Evolutionary conservation across 2,797 vertebrate species (phyloP).

Genomic region (Alauda arvensis): DNA sequence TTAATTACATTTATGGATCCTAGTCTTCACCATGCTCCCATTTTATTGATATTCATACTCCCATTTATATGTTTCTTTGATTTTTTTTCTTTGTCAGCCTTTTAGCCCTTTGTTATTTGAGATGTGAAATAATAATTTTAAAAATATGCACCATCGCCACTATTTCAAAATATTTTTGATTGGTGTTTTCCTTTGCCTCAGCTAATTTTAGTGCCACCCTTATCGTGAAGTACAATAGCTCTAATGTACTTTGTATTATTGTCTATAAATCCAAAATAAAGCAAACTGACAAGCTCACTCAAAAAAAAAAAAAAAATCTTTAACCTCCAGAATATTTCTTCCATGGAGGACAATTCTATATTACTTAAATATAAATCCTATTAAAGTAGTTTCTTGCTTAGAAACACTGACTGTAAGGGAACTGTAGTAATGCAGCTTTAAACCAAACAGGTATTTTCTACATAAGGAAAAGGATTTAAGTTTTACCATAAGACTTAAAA

Average conservation of each 20-base stretch:
- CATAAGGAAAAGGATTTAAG: too few relatives aligned
- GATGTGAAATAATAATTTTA: not conserved
- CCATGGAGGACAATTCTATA: not conserved
- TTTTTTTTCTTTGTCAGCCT: not conserved
- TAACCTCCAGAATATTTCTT: not conserved
- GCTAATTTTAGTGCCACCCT: slow-evolving; percentile 43
- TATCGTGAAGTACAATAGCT: slow-evolving; percentile 35
- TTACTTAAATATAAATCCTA: not conserved
- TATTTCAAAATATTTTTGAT: slow-evolving; percentile 57
- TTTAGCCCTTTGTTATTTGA: not conserved
- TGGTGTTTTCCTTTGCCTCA: slow-evolving; percentile 58
- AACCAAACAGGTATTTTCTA: too few relatives aligned
- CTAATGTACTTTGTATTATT: slow-evolving; percentile 33
- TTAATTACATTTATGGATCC: not conserved
- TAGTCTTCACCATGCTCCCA: not conserved
- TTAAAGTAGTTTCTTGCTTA: not conserved
- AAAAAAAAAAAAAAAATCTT: not conserved
- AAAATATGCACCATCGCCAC: slow-evolving; percentile 27
- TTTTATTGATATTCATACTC: not conserved
- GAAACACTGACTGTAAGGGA: not conserved
- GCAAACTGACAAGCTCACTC: slow-evolving; percentile 22
- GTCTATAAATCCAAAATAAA: slow-evolving; percentile 45
- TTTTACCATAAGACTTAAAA: too few relatives aligned
- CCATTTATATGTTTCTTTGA: not conserved
- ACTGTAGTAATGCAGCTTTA: too few relatives aligned